Evolutionary conservation across 2,797 vertebrate genomes (phyloP).

Genomic region (Neopelma chrysocephalum): DNA sequence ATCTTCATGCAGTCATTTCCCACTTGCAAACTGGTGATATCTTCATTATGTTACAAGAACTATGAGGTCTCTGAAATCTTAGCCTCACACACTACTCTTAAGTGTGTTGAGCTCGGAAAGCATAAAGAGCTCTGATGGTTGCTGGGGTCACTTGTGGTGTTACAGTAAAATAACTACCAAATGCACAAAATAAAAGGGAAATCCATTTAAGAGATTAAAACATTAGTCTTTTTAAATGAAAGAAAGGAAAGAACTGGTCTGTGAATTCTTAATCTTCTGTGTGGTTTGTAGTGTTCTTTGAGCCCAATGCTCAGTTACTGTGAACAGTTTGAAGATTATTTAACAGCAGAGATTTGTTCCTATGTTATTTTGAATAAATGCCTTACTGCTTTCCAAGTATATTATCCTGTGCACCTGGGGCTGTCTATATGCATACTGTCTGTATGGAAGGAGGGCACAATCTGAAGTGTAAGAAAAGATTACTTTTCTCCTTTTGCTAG

Average conservation of each 20-base stretch:
- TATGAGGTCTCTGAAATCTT: neutral
- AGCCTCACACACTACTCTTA: neutral
- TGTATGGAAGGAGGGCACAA: neutral
- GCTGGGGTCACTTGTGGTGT: neutral
- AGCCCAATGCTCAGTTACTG: neutral
- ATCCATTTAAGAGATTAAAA: neutral
- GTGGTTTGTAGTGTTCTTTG: neutral
- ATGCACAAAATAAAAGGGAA: neutral
- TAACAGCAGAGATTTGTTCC: neutral
- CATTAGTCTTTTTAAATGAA: neutral
- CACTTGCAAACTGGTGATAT: neutral
- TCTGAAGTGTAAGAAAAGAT: neutral
- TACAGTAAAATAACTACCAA: neutral
- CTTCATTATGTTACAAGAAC: neutral
- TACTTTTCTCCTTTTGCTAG: neutral
- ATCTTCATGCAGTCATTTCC: neutral
- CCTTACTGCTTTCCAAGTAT: neutral
- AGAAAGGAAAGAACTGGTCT: neutral
- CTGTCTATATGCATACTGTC: neutral
- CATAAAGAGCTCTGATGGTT: neutral
- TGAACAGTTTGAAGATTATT: neutral
- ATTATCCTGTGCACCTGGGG: neutral
- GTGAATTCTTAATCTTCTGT: neutral
- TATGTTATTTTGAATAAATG: neutral
- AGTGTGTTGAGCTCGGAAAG: neutral